Evolutionary conservation across 2,113 vertebrate genomes (phyloP).

Genomic region (Misgurnus anguillicaudatus): DNA sequence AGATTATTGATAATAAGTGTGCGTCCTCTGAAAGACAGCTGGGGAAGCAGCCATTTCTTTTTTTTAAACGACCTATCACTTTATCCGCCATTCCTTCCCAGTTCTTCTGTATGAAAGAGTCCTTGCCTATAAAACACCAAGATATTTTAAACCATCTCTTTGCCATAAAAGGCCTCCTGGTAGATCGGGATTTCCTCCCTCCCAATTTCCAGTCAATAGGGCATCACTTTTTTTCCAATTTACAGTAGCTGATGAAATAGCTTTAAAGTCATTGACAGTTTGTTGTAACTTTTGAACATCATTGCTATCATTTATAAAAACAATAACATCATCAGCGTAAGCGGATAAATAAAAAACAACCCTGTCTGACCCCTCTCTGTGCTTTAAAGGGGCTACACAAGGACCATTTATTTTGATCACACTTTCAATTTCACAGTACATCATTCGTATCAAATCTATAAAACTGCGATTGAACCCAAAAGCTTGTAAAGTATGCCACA

Average conservation of each 20-base stretch:
- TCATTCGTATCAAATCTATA: too few species aligned
- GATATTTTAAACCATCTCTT: background rate
- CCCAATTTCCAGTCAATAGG: background rate
- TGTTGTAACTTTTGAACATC: background rate
- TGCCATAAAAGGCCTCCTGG: background rate
- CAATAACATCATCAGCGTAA: background rate
- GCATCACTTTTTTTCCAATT: background rate
- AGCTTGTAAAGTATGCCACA: too few species aligned
- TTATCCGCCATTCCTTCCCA: slow-evolving; percentile 17
- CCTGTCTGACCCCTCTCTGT: too few species aligned
- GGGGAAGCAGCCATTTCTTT: slow-evolving; percentile 8
- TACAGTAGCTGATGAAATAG: background rate
- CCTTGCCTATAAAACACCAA: background rate
- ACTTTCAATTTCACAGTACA: too few species aligned
- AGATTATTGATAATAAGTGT: background rate
- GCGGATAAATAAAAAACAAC: background rate
- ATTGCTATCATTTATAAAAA: background rate
- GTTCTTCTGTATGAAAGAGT: background rate
- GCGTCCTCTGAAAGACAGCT: slow-evolving; percentile 5
- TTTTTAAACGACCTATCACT: background rate
- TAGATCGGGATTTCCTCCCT: background rate
- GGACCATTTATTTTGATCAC: too few species aligned
- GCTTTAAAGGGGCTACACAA: too few species aligned
- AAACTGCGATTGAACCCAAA: too few species aligned
- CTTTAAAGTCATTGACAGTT: background rate